Conservation (phyloP, 2,113 vertebrate species). For the Deroptyus accipitrinus region DNA sequence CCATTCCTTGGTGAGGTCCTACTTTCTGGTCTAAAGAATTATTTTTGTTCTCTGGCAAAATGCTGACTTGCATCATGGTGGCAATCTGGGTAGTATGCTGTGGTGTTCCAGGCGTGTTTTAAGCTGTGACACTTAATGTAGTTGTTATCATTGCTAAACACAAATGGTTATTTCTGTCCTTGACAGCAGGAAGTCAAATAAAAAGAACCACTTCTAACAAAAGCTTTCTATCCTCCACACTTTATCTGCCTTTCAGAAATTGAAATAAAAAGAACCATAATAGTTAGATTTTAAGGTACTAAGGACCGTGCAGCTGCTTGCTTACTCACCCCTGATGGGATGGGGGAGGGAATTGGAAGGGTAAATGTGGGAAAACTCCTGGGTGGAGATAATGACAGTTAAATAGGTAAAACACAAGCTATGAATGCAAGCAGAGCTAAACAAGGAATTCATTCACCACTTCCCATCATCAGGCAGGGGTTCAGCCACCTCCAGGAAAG, state of each 20-base stretch:
- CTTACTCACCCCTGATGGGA: not conserved
- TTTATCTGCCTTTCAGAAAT: not conserved
- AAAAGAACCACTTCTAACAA: not conserved
- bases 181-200: not conserved
- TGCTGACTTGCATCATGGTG: rapidly evolving
- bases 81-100: not conserved
- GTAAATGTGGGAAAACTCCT: not conserved
- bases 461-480: not conserved
- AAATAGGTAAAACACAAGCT: not conserved
- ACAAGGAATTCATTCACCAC: not conserved
- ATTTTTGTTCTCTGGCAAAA: not conserved
- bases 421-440: not conserved
- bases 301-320: not conserved
- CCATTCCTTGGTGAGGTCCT: not conserved
- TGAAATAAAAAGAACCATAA: not conserved
- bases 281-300: not conserved
- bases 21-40: not conserved
- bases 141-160: not conserved
- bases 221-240: not conserved
- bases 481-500: not conserved
- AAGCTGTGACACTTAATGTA: not conserved
- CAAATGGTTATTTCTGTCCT: not conserved
- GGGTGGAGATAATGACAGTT: not conserved
- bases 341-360: not conserved
- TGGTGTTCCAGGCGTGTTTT: not conserved